A percentile compares a stretch with the other conserved stretches of the same genome.
Evolutionary conservation across 1,140 invertebrate species (phyloP).

Genomic region (Nautilus pompilius): DNA sequence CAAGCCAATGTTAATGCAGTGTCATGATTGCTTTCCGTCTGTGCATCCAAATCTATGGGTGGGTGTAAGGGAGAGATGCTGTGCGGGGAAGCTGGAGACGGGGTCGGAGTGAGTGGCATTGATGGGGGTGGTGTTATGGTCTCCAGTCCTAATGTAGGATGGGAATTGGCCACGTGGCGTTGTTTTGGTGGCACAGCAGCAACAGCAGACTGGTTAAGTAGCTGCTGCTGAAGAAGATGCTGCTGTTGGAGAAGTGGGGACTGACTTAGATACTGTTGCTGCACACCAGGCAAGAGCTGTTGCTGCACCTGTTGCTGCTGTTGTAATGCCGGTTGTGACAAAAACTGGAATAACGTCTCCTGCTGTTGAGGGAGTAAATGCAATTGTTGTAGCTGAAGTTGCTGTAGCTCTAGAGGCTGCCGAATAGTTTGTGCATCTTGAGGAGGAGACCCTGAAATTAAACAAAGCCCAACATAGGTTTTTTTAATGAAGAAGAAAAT

Average conservation of each 20-base stretch:
- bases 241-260: not conserved
- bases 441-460: slow-evolving; percentile 12
- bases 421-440: slow-evolving; percentile 8
- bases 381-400: slow-evolving; percentile 30
- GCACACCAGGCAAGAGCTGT: slow-evolving; percentile 8
- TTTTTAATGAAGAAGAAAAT: too few relatives aligned
- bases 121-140: slow-evolving; percentile 34
- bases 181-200: too few relatives aligned
- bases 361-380: slow-evolving; percentile 26
- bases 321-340: slow-evolving; percentile 9
- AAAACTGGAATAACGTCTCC: slow-evolving; percentile 36
- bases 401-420: slow-evolving; percentile 36
- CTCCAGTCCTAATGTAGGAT: slow-evolving; percentile 17
- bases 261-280: too few relatives aligned
- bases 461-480: too few relatives aligned
- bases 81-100: slow-evolving; percentile 41
- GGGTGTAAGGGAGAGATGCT: slow-evolving; percentile 32
- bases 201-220: too few relatives aligned
- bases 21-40: slow-evolving; percentile 97
- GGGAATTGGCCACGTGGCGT: not conserved
- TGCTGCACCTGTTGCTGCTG: slow-evolving; percentile 35
- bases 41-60: slow-evolving; percentile 80
- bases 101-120: slow-evolving; percentile 35
- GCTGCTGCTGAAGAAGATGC: not conserved
- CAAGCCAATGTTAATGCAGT: slow-evolving; percentile 96